Conservation (phyloP, 2,113 vertebrate genomes). For the Sinocyclocheilus grahami region DNA sequence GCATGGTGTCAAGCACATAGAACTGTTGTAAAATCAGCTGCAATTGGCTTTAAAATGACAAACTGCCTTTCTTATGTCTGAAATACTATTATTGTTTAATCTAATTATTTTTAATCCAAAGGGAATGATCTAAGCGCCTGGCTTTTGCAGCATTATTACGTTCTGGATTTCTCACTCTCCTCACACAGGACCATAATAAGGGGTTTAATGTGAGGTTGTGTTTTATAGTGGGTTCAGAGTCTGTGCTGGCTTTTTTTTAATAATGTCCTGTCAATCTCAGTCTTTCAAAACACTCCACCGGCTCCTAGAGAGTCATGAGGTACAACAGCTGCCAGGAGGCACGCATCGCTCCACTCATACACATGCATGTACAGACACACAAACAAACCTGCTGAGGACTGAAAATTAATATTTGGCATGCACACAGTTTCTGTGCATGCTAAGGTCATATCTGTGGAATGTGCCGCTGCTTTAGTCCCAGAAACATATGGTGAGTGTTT, state of each 20-base stretch:
- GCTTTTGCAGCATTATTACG: conserved; percentile 65
- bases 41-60: conserved; percentile 60
- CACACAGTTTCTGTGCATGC: not conserved
- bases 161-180: conserved; percentile 67
- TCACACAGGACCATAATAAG: conserved; percentile 70
- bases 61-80: conserved; percentile 48
- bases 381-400: conserved; percentile 5
- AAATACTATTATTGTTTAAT: conserved; percentile 56
- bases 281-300: conserved; percentile 65
- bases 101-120: conserved; percentile 56
- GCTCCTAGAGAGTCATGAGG: conserved; percentile 69
- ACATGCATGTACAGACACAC: not conserved
- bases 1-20: conserved; percentile 59
- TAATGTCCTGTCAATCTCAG: conserved; percentile 75
- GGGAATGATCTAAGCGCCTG: conserved; percentile 47
- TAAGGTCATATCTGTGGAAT: conserved; percentile 13
- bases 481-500: conserved; percentile 41
- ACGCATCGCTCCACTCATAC: conserved; percentile 22
- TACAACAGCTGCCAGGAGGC: conserved; percentile 63
- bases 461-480: not conserved
- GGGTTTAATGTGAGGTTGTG: conserved; percentile 67
- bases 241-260: conserved; percentile 62
- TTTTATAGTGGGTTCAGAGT: conserved; percentile 59
- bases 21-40: conserved; percentile 46
- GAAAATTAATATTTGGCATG: conserved; percentile 3